Conservation (phyloP, 2,888 invertebrate species). For the Dasysyrphus tricinctus region DNA sequence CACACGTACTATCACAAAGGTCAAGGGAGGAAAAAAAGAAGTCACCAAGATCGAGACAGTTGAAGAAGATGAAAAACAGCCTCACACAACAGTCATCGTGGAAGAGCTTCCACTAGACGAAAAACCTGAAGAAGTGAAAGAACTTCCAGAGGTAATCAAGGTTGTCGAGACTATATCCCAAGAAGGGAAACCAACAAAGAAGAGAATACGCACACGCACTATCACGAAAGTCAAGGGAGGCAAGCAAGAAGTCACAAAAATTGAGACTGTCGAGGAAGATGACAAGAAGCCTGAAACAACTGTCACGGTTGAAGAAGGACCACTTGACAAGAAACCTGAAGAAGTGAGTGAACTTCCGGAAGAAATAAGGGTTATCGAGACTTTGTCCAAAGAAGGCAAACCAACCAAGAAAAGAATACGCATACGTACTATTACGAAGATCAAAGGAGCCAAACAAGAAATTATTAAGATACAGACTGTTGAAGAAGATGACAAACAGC, state of each 20-base stretch:
- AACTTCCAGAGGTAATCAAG: neutral
- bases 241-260: neutral
- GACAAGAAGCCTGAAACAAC: neutral
- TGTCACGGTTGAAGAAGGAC: neutral
- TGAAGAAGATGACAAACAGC: conserved; percentile 81
- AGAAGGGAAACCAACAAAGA: neutral
- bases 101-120: conserved; percentile 79
- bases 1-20: conserved; percentile 81
- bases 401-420: conserved; percentile 73
- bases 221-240: neutral
- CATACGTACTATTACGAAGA: conserved; percentile 76
- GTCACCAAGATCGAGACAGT: conserved; percentile 64
- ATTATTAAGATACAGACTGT: conserved; percentile 83
- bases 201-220: neutral
- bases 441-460: conserved; percentile 80
- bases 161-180: neutral
- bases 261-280: neutral
- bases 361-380: conserved; percentile 58
- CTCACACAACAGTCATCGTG: conserved; percentile 79
- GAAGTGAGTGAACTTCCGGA: conserved; percentile 80
- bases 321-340: conserved; percentile 78
- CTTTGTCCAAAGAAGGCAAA: conserved; percentile 79
- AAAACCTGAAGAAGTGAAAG: neutral
- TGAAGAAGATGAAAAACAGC: conserved; percentile 79
- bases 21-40: conserved; percentile 79